Conservation (phyloP, 2,113 vertebrate species). For the Caranx melampygus region DNA sequence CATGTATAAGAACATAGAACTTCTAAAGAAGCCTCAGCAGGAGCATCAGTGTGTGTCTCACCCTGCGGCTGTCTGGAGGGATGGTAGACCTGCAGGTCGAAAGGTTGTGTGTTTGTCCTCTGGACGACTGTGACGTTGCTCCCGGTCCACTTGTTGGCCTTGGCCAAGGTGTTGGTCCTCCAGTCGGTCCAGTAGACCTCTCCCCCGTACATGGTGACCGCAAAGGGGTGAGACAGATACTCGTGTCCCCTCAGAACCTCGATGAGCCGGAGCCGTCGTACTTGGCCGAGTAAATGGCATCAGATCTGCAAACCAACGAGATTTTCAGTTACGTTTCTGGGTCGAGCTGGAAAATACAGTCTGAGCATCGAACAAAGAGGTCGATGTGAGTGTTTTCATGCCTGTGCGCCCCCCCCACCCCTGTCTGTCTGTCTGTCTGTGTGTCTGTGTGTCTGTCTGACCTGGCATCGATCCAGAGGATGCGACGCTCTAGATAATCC, state of each 20-base stretch:
- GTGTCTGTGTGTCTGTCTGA: conserved; percentile 63
- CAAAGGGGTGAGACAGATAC: conserved; percentile 95
- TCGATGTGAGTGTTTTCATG: neutral
- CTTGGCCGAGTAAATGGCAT: conserved; percentile 96
- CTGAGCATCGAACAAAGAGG: neutral
- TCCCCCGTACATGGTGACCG: conserved; percentile 94
- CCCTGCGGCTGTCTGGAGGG: conserved; percentile 95
- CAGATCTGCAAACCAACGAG: conserved; percentile 84
- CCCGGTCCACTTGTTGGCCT: conserved; percentile 98
- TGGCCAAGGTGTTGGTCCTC: conserved; percentile 97
- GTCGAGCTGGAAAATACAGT: neutral
- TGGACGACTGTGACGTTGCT: conserved; percentile 97
- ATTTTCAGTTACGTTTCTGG: neutral
- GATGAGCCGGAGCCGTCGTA: conserved; percentile 96
- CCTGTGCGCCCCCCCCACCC: neutral
- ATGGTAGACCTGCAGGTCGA: conserved; percentile 97
- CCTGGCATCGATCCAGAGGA: conserved; percentile 98
- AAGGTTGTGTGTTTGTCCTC: conserved; percentile 96
- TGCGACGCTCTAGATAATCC: conserved; percentile 95
- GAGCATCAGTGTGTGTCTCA: conserved; percentile 69
- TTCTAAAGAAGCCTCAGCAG: too few relatives aligned
- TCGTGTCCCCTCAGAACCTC: conserved; percentile 96
- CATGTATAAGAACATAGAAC: too few relatives aligned
- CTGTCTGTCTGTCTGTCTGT: too few relatives aligned
- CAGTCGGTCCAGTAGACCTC: conserved; percentile 99